These are phyloP conservation scores for Micropterix aruncella DNA, from an alignment of 2,888 invertebrate genomes.

Conservation along the genomic window DNA sequence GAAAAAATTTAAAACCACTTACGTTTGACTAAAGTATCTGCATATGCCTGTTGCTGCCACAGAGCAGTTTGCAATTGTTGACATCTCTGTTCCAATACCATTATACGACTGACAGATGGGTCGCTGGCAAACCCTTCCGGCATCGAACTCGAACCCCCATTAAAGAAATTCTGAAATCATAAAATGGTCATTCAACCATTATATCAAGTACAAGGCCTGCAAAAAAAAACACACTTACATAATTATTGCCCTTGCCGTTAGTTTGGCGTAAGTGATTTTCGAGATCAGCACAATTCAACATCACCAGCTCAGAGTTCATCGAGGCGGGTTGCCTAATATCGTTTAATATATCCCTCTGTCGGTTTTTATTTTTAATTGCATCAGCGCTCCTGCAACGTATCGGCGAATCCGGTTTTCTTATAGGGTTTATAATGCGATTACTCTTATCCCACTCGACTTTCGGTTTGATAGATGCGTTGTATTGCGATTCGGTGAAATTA, in stretches of 20 bases:
- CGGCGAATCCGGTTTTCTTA: conserved; percentile 4
- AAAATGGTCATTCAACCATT: conserved; percentile 1
- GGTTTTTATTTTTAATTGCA: conserved; percentile 3
- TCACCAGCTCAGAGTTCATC: conserved; percentile 2
- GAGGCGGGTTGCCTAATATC: conserved; percentile 3
- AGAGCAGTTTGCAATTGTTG: conserved; percentile 45
- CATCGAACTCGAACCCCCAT: conserved; percentile 12
- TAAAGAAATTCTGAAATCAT: conserved; percentile 14
- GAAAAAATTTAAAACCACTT: conserved; percentile 23
- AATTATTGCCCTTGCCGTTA: background rate
- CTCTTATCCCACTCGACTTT: conserved; percentile 13
- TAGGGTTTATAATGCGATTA: conserved; percentile 6
- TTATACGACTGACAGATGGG: conserved; percentile 11
- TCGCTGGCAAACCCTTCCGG: conserved; percentile 3
- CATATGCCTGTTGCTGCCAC: conserved; percentile 47
- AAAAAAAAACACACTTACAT: too few species aligned
- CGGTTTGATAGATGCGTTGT: conserved; percentile 15
- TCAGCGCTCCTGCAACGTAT: conserved; percentile 3
- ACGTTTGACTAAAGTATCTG: conserved; percentile 49
- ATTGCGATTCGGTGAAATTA: conserved; percentile 15
- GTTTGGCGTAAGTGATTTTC: conserved; percentile 10
- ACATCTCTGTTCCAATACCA: conserved; percentile 43
- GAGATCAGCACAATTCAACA: conserved; percentile 13
- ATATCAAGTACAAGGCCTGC: too few species aligned
- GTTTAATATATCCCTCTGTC: conserved; percentile 1